Percentiles rank a stretch among this genome's conserved stretches.
Evolutionary conservation across 2,888 invertebrate species (phyloP).

Genomic region (Ischnus inquisitorius): DNA sequence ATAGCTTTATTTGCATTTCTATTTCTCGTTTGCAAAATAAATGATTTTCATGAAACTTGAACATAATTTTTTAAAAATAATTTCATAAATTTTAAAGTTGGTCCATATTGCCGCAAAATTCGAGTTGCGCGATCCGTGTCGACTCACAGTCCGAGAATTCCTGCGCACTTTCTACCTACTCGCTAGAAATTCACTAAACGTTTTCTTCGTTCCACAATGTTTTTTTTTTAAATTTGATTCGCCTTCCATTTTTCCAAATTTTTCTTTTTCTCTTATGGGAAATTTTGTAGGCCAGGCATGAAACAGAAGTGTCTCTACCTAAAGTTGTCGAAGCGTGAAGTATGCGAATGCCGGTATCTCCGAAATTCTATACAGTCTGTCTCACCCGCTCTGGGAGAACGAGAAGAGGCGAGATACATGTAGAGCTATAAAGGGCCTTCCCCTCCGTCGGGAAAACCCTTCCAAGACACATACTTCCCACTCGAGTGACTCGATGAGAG

Average conservation of each 20-base stretch:
- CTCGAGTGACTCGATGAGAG: conserved; percentile 46
- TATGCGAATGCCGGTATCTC: conserved; percentile 21
- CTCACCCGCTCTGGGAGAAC: not conserved
- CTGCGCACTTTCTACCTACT: not conserved
- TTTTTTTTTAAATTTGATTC: not conserved
- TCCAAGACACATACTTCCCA: conserved; percentile 34
- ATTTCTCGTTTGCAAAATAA: too few species aligned
- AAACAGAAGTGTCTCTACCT: not conserved
- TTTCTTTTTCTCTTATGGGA: not conserved
- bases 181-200: not conserved
- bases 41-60: too few species aligned
- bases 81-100: too few species aligned
- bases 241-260: too few species aligned
- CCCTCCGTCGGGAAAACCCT: conserved; percentile 27
- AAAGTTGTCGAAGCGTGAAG: conserved; percentile 40
- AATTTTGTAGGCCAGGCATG: conserved; percentile 11
- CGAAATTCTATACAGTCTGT: not conserved
- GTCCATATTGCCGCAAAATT: too few species aligned
- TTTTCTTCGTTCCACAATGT: not conserved
- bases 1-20: too few species aligned
- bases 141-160: conserved; percentile 46
- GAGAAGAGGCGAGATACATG: conserved; percentile 25
- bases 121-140: too few species aligned
- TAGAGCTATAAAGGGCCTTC: not conserved
- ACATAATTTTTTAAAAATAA: too few species aligned